phyloP scores from a whole-genome alignment of 1,140 invertebrate genomes.

The Drosophila carrolli region DNA sequence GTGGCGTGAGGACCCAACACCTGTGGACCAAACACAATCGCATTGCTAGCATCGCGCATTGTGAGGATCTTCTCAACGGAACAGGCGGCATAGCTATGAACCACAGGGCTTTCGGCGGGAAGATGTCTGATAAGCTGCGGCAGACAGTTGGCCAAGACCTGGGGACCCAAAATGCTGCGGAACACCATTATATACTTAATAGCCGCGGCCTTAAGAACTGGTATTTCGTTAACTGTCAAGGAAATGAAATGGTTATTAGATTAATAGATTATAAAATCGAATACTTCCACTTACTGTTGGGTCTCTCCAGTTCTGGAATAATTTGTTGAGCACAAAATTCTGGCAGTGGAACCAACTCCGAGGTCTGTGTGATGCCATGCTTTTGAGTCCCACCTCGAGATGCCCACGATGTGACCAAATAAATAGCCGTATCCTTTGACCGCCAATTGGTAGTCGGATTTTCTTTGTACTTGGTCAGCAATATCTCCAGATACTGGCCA shows the following conservation, averaged over 20 bases:
- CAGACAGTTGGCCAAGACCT: slow-evolving; percentile 90
- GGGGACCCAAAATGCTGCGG: slow-evolving; percentile 93
- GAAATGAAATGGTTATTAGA: slow-evolving; percentile 79
- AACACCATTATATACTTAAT: slow-evolving; percentile 99
- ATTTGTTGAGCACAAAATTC: slow-evolving; percentile 95
- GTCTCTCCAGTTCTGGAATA: slow-evolving; percentile 92
- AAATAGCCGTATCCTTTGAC: slow-evolving; percentile 97
- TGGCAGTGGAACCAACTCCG: slow-evolving; percentile 93
- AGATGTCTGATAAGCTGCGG: slow-evolving; percentile 92
- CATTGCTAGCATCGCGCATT: slow-evolving; percentile 86
- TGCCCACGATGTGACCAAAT: slow-evolving; percentile 97
- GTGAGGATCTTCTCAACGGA: slow-evolving; percentile 95
- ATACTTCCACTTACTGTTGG: slow-evolving; percentile 85
- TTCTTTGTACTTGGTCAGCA: slow-evolving; percentile 91
- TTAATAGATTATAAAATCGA: not conserved
- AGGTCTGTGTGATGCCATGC: slow-evolving; percentile 96
- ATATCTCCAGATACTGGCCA: slow-evolving; percentile 94
- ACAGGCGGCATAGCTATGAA: slow-evolving; percentile 97
- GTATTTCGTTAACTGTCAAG: slow-evolving; percentile 91
- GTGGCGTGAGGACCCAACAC: slow-evolving; percentile 87
- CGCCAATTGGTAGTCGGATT: slow-evolving; percentile 94
- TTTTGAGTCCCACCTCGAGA: slow-evolving; percentile 95
- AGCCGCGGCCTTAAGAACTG: slow-evolving; percentile 97
- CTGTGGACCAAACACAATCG: slow-evolving; percentile 85
- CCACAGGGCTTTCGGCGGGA: slow-evolving; percentile 91